Conservation (phyloP, 37 sponge, comb jelly and placozoan genomes). For the Mnemiopsis leidyi region DNA sequence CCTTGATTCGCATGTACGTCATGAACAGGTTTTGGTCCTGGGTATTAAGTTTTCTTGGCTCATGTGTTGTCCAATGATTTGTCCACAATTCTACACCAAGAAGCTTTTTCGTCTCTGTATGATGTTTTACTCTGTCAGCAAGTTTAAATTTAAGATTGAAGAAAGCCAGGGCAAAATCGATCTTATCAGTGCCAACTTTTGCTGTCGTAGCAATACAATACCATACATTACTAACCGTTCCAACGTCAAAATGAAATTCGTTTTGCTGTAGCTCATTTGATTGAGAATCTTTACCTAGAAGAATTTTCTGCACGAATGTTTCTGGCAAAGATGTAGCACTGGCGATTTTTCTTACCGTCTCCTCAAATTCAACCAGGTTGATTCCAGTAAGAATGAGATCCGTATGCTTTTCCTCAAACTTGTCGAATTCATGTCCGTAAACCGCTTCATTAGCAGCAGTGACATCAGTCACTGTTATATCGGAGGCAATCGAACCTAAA, state of each 20-base stretch:
- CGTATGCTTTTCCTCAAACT: not conserved
- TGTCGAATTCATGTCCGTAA: not conserved
- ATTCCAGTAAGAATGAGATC: not conserved
- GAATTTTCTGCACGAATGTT: not conserved
- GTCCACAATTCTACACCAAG: not conserved
- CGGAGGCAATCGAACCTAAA: not conserved
- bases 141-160: not conserved
- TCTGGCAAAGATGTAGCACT: not conserved
- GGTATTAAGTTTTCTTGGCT: not conserved
- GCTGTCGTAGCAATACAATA: not conserved
- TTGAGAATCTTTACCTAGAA: not conserved
- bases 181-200: not conserved
- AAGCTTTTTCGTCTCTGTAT: not conserved
- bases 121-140: not conserved
- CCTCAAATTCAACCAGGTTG: not conserved
- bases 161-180: not conserved
- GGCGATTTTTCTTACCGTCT: not conserved
- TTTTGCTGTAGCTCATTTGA: not conserved
- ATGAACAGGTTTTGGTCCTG: not conserved
- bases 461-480: not conserved
- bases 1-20: not conserved
- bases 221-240: not conserved
- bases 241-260: not conserved
- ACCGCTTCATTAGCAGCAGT: not conserved
- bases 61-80: not conserved